These are phyloP conservation scores for Chymomyza fuscimana DNA, from an alignment of 2,888 invertebrate genomes.

Conservation along the genomic window DNA sequence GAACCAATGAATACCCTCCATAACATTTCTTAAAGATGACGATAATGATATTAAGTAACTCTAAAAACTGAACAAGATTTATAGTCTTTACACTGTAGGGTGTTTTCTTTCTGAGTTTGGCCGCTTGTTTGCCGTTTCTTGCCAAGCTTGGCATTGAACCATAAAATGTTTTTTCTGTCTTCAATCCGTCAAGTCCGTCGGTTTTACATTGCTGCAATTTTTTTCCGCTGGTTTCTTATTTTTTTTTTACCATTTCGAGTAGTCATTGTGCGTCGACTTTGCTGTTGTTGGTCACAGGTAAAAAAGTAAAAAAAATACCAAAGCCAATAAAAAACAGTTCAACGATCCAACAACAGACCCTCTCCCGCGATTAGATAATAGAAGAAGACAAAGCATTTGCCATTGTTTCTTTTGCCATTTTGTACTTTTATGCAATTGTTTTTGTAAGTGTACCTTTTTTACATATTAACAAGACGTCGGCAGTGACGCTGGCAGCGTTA, in stretches of 20 bases:
- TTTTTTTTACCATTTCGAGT: conserved; percentile 12
- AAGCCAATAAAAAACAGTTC: conserved; percentile 5
- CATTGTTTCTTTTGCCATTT: not conserved
- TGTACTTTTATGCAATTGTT: conserved; percentile 23
- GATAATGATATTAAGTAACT: too few species aligned
- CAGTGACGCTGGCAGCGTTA: not conserved
- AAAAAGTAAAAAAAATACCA: conserved; percentile 12
- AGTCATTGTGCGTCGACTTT: conserved; percentile 43
- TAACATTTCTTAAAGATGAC: too few species aligned
- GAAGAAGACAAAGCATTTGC: conserved; percentile 31
- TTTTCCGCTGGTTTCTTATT: conserved; percentile 8
- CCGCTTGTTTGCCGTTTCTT: conserved; percentile 18
- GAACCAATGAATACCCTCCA: too few species aligned
- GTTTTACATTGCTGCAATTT: not conserved
- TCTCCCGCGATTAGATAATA: conserved; percentile 51
- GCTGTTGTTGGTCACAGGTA: conserved; percentile 32
- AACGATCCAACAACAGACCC: conserved; percentile 37
- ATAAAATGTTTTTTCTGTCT: conserved; percentile 54
- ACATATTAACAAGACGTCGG: conserved; percentile 32
- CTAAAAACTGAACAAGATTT: too few species aligned
- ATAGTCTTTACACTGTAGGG: not conserved
- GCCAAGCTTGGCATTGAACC: conserved; percentile 61
- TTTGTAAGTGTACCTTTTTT: conserved; percentile 31
- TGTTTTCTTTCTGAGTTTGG: conserved; percentile 45
- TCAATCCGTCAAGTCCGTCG: not conserved